Evolutionary conservation across 1,140 invertebrate species (phyloP).

Genomic region (Magallana ariakensis): DNA sequence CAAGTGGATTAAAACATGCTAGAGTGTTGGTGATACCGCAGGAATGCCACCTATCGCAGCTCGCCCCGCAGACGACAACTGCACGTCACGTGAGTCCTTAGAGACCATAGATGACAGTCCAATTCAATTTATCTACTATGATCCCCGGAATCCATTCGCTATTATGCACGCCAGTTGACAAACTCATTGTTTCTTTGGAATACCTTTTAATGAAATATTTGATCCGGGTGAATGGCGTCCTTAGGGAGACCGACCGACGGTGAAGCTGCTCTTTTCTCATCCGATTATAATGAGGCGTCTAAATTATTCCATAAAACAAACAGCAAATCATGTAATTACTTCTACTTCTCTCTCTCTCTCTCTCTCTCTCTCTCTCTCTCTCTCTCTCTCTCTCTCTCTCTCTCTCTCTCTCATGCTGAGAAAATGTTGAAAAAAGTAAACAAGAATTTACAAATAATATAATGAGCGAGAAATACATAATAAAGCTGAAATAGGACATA

Average conservation of each 20-base stretch:
- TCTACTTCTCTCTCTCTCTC: too few relatives aligned
- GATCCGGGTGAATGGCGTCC: background rate
- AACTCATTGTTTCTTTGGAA: background rate
- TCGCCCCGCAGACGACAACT: background rate
- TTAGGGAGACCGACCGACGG: background rate
- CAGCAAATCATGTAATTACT: too few relatives aligned
- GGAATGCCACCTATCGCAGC: background rate
- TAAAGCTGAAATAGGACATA: too few relatives aligned
- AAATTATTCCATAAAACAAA: too few relatives aligned
- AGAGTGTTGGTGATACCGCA: background rate
- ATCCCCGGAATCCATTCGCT: background rate
- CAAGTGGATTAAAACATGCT: too few relatives aligned
- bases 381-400: too few relatives aligned
- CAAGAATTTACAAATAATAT: too few relatives aligned
- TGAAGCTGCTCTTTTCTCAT: background rate
- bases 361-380: too few relatives aligned
- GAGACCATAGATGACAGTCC: background rate
- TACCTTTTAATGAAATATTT: constrained; percentile 15
- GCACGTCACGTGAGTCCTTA: background rate
- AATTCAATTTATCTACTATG: background rate
- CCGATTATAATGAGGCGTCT: background rate
- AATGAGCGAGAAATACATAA: too few relatives aligned
- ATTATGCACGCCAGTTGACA: background rate
- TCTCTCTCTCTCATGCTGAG: too few relatives aligned
- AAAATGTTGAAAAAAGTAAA: too few relatives aligned